Evolutionary conservation across 2,113 vertebrate genomes (phyloP).

Genomic region (Vulpes ferrilata): DNA sequence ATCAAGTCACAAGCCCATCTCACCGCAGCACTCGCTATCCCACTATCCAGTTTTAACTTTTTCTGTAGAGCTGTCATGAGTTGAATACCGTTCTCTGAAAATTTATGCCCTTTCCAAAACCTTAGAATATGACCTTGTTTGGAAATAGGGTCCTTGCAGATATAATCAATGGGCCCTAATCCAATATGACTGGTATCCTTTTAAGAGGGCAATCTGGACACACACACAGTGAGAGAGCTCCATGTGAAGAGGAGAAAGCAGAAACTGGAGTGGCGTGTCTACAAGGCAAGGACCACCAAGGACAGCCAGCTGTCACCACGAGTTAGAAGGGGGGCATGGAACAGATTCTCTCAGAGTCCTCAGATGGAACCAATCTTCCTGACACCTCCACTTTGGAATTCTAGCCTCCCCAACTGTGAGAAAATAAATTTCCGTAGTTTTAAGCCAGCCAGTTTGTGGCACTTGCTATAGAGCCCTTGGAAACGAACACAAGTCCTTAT

Average conservation of each 20-base stretch:
- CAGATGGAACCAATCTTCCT: background rate
- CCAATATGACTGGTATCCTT: background rate
- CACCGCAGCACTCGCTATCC: background rate
- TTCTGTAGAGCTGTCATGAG: background rate
- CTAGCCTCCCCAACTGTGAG: background rate
- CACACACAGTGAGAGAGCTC: background rate
- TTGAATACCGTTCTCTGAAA: background rate
- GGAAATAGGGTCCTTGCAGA: background rate
- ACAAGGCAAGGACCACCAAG: background rate
- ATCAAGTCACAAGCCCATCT: background rate
- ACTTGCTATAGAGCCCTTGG: background rate
- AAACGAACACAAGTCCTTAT: background rate
- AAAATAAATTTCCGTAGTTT: background rate
- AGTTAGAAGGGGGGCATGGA: background rate
- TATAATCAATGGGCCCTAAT: background rate
- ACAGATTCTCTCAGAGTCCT: background rate
- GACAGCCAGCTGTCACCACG: background rate
- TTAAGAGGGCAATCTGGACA: background rate
- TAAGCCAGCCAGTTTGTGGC: background rate
- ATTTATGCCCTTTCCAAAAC: background rate
- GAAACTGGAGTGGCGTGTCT: background rate
- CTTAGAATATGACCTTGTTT: conserved; percentile 20
- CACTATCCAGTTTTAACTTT: background rate
- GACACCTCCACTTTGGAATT: background rate
- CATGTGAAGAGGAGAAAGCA: background rate